Base-by-base conservation (phyloP, 1,140 invertebrate species). In the Drosophila nikananu region DNA sequence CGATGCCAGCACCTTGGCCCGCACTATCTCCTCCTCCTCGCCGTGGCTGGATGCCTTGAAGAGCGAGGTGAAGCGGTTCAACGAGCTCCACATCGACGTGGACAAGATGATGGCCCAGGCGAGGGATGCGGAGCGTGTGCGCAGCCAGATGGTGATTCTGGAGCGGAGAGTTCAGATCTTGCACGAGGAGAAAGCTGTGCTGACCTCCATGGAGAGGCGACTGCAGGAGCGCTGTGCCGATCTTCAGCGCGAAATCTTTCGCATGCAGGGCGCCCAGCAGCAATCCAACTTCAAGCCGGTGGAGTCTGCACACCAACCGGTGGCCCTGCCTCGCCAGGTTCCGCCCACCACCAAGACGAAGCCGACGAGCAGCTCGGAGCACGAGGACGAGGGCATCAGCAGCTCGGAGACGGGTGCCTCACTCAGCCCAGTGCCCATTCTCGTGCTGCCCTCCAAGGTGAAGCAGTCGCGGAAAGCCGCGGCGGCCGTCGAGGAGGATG, bases 341-440 rank as follows among this genome's bases (percentile, higher is more conserved):
- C 79, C 89, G 6, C 91, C 92, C 2, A 54, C 57, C 1, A 27
- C 46, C 0, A 81, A 84, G 41, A 27, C 72, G 27, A 86, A 70
- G 60, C 89, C 92, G 37, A 80, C 81, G 23, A 95, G 95, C 60
- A 96, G 96, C n/a, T 96, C 96, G 3, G 96, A 96, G 74, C 96
- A 96, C 19, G 97, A 97, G 93, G 97, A 97, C 81, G 97, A 97
- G 94, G 97, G 96, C 3, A 97, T 97, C 51, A 97, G 96, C 83
- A 97, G 96, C 3, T 97, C 97, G 1, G 96, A 97, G 86, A 93
- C 92, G 10, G 92, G 92, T 3, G 94, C 96, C 77, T 97, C 96
- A 15, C 94, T 96, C 23, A 96, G 95, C 70, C 96, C 96, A 19
- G 96, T 93, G 35, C 92, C 92, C 51, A 92, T 92, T 6, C 60